Evolutionary conservation across 2,888 invertebrate species (phyloP).

Genomic region (Rhagonycha lutea): DNA sequence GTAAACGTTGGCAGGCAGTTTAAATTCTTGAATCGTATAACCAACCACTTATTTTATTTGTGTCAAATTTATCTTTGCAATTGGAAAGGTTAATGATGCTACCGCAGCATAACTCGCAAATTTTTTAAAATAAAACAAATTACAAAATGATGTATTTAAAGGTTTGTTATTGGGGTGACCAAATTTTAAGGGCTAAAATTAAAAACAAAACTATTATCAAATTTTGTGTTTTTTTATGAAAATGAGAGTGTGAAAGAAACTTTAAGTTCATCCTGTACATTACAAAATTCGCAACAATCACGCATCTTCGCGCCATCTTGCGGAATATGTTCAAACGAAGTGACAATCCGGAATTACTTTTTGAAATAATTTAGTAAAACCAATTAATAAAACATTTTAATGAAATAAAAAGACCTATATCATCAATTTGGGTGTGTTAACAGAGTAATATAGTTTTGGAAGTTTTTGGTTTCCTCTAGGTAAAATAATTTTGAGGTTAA

Average conservation of each 20-base stretch:
- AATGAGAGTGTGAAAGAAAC: too few species aligned
- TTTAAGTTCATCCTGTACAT: not conserved
- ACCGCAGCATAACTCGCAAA: not conserved
- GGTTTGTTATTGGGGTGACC: not conserved
- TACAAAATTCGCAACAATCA: not conserved
- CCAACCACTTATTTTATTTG: not conserved
- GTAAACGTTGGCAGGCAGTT: not conserved
- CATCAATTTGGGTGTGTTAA: not conserved
- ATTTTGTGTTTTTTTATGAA: too few species aligned
- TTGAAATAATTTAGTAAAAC: not conserved
- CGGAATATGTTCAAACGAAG: not conserved
- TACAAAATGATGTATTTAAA: not conserved
- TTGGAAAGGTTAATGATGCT: not conserved
- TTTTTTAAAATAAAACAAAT: not conserved
- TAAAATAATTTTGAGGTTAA: slow-evolving; percentile 2
- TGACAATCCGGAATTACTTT: not conserved
- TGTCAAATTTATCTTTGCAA: not conserved
- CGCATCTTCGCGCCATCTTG: not conserved
- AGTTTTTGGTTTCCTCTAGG: not conserved
- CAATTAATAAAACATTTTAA: not conserved
- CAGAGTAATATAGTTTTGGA: not conserved
- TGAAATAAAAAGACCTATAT: not conserved
- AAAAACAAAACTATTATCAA: too few species aligned
- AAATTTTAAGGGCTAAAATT: too few species aligned
- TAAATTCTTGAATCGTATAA: not conserved